Percentiles rank a stretch among this genome's conserved stretches.
Evolutionary conservation across 2,888 invertebrate species (phyloP).

Genomic region (Rhingia campestris): DNA sequence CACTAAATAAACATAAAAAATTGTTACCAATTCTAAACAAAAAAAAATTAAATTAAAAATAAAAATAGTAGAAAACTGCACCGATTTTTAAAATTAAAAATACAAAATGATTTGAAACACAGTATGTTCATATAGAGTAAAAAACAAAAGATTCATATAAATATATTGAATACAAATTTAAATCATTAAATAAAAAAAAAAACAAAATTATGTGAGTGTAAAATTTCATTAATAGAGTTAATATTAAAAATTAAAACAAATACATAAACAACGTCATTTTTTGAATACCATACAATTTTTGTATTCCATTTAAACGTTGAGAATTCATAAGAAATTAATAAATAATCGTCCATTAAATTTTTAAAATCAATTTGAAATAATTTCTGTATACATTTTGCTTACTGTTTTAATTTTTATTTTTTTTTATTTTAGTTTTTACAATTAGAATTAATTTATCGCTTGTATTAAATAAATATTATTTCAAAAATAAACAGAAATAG

Average conservation of each 20-base stretch:
- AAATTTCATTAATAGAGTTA: slow-evolving; percentile 58
- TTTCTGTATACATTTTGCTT: slow-evolving; percentile 5
- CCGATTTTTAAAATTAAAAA: slow-evolving; percentile 60
- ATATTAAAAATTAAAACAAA: slow-evolving; percentile 30
- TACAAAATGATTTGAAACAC: slow-evolving; percentile 55
- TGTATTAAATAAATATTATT: slow-evolving; percentile 11
- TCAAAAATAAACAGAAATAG: slow-evolving; percentile 20
- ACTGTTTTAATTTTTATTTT: slow-evolving; percentile 16
- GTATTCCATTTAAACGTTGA: slow-evolving; percentile 51
- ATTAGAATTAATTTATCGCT: slow-evolving; percentile 5
- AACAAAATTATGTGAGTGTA: slow-evolving; percentile 40
- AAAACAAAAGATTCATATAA: slow-evolving; percentile 42
- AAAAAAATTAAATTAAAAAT: slow-evolving; percentile 32
- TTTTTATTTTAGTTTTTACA: slow-evolving; percentile 4
- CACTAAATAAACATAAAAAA: slow-evolving; percentile 52
- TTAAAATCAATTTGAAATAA: neutral
- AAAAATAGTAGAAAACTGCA: slow-evolving; percentile 62
- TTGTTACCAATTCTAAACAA: slow-evolving; percentile 43
- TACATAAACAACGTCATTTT: slow-evolving; percentile 28
- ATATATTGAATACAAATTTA: slow-evolving; percentile 52
- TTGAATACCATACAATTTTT: slow-evolving; percentile 51
- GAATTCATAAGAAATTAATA: slow-evolving; percentile 9
- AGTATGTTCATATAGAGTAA: slow-evolving; percentile 66
- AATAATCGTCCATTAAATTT: slow-evolving; percentile 39
- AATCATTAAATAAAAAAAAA: slow-evolving; percentile 37